Evolutionary conservation across 2,797 vertebrate species (phyloP).

Genomic region (Rhinogobio ventralis): DNA sequence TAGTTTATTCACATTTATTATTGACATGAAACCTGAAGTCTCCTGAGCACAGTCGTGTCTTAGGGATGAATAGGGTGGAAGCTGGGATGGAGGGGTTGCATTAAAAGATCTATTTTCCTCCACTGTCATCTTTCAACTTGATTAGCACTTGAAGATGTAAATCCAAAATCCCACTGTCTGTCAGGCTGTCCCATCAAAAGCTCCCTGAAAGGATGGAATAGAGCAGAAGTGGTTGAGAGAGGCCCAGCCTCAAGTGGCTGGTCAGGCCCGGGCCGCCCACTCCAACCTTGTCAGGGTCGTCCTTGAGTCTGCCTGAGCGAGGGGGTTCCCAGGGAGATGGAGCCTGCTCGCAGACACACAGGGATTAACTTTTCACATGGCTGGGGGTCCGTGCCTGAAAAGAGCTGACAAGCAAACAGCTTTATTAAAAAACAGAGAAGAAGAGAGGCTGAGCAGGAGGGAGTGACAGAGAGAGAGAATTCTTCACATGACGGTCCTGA

Average conservation of each 20-base stretch:
- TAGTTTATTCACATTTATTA: constrained; percentile 33
- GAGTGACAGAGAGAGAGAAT: constrained; percentile 68
- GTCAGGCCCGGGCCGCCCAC: constrained; percentile 59
- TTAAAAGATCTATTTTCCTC: constrained; percentile 76
- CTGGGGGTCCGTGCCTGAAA: constrained; percentile 85
- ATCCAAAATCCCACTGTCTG: constrained; percentile 74
- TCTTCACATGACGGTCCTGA: constrained; percentile 84
- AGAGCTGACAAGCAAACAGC: constrained; percentile 88
- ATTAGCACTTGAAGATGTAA: constrained; percentile 76
- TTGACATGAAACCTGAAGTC: constrained; percentile 42
- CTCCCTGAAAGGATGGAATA: constrained; percentile 66
- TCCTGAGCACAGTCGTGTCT: constrained; percentile 36
- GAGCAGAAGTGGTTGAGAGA: constrained; percentile 61
- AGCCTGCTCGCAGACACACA: constrained; percentile 71
- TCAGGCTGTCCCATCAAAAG: constrained; percentile 75
- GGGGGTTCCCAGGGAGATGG: constrained; percentile 87
- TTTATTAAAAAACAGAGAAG: constrained; percentile 87
- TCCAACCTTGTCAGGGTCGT: constrained; percentile 63
- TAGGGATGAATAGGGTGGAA: constrained; percentile 64
- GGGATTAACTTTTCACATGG: constrained; percentile 91
- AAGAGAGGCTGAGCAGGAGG: constrained; percentile 55
- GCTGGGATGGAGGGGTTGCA: constrained; percentile 50
- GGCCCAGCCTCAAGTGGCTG: constrained; percentile 59
- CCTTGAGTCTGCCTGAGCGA: constrained; percentile 71
- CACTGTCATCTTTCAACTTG: constrained; percentile 81